phyloP scores from a whole-genome alignment of 2,113 vertebrate genomes.

The Gasterosteus aculeatus region DNA sequence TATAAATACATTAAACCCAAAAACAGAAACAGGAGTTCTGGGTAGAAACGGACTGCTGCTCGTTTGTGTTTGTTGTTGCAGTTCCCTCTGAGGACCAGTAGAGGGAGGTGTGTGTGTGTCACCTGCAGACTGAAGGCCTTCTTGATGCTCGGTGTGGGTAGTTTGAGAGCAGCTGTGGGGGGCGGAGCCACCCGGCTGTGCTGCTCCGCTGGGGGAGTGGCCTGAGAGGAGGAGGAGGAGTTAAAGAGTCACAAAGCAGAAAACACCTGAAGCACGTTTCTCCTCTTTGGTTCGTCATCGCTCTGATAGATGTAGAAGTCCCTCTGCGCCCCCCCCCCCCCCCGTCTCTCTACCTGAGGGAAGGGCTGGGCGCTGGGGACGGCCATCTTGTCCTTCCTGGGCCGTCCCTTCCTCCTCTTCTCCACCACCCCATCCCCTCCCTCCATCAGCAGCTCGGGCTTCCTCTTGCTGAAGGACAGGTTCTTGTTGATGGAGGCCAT shows the following conservation, averaged over 20 bases:
- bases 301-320: neutral
- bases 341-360: conserved; percentile 82
- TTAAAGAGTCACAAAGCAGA: too few species aligned
- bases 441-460: conserved; percentile 85
- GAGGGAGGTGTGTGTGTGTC: neutral
- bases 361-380: conserved; percentile 82
- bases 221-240: conserved; percentile 59
- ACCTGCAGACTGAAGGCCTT: conserved; percentile 92
- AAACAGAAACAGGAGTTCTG: too few species aligned
- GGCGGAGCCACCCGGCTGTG: conserved; percentile 78
- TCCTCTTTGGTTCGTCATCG: neutral
- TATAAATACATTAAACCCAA: too few species aligned
- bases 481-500: conserved; percentile 86
- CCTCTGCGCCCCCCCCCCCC: neutral
- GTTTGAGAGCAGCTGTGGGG: conserved; percentile 84
- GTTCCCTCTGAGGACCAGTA: neutral
- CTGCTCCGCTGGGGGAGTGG: conserved; percentile 84
- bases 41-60: too few species aligned
- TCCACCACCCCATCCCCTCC: conserved; percentile 86
- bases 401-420: conserved; percentile 96
- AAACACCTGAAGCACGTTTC: too few species aligned
- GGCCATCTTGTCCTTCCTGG: conserved; percentile 92
- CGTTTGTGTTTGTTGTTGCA: neutral
- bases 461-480: conserved; percentile 86
- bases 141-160: conserved; percentile 88